Evolutionary conservation across 1,140 invertebrate species (phyloP).

Genomic region (Ceratina australensis): DNA sequence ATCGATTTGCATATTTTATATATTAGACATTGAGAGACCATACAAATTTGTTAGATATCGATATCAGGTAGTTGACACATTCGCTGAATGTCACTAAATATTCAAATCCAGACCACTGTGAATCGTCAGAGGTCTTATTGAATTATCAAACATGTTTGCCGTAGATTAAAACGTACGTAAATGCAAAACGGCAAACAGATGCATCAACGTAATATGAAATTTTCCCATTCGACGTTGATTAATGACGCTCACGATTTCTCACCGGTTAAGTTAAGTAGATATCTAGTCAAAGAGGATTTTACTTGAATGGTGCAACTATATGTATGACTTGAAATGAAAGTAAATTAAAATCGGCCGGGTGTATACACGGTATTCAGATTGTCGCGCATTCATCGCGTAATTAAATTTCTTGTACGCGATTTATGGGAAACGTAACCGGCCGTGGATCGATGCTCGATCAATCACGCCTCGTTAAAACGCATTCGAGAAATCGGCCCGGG

Average conservation of each 20-base stretch:
- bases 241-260: slow-evolving; percentile 32
- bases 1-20: too few species aligned
- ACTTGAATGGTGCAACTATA: background rate
- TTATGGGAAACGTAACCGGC: background rate
- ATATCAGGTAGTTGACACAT: too few species aligned
- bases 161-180: slow-evolving; percentile 23
- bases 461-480: background rate
- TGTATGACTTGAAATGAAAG: background rate
- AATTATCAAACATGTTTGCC: slow-evolving; percentile 2
- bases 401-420: slow-evolving; percentile 3
- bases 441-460: background rate
- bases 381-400: background rate
- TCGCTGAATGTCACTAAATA: too few species aligned
- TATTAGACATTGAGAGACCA: too few species aligned
- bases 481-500: slow-evolving; percentile 1
- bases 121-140: slow-evolving; percentile 8
- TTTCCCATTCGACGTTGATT: slow-evolving; percentile 44
- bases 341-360: background rate
- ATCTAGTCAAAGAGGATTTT: slow-evolving; percentile 6
- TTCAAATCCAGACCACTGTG: too few species aligned
- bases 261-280: background rate
- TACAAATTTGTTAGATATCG: too few species aligned
- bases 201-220: slow-evolving; percentile 41
- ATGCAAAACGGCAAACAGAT: background rate
- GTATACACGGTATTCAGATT: background rate